phyloP scores from a whole-genome alignment of 1,140 invertebrate genomes.

The Triops longicaudatus region DNA sequence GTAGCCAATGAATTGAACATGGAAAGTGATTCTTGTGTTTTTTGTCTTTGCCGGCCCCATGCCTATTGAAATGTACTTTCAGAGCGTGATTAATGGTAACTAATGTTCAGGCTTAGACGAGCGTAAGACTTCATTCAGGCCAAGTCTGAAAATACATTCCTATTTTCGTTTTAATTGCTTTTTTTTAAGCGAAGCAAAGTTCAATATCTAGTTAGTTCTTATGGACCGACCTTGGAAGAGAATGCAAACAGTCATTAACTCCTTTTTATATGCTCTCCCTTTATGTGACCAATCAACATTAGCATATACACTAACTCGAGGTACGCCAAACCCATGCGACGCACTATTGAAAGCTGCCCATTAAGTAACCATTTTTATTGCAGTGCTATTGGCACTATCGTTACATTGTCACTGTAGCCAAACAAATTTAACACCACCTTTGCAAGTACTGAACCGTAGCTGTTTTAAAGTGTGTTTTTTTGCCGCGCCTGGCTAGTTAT shows the following conservation, averaged over 20 bases:
- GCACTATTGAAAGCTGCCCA: neutral
- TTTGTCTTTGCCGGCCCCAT: no score
- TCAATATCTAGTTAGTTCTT: neutral
- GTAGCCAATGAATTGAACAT: no score
- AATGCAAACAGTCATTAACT: neutral
- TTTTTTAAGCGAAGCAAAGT: neutral
- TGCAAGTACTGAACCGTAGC: neutral
- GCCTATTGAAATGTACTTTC: no score
- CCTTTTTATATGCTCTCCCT: neutral
- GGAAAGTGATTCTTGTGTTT: no score
- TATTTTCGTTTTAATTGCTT: neutral
- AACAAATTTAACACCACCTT: neutral
- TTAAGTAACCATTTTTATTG: constrained; percentile 13
- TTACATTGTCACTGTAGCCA: constrained; percentile 1
- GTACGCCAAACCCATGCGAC: neutral
- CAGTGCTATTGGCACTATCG: constrained; percentile 5
- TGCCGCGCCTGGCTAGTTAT: neutral
- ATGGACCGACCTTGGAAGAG: neutral
- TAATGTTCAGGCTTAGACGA: neutral
- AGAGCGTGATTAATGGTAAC: no score
- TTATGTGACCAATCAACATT: neutral
- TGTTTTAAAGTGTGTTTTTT: neutral
- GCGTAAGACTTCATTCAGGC: neutral
- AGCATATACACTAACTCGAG: neutral
- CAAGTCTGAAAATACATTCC: neutral